Conservation (phyloP, 1,140 invertebrate genomes). For the Drosophila dunni region DNA sequence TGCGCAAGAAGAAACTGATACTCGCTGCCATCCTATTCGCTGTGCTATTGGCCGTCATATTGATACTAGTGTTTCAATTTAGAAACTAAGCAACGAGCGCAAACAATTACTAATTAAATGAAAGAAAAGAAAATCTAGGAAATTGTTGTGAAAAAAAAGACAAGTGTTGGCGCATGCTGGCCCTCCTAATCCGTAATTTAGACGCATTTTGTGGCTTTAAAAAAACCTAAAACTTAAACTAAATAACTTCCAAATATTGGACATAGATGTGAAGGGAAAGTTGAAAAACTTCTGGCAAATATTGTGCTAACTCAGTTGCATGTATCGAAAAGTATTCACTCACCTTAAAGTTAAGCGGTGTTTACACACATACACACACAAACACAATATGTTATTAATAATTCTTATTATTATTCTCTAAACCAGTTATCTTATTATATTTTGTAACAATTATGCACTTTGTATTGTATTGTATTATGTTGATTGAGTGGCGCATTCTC, state of each 20-base stretch:
- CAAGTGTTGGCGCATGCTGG: slow-evolving; percentile 67
- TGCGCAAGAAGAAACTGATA: slow-evolving; percentile 94
- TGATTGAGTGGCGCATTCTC: slow-evolving; percentile 50
- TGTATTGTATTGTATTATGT: slow-evolving; percentile 71
- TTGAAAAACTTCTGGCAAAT: slow-evolving; percentile 44
- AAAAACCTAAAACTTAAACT: neutral
- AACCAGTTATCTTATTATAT: slow-evolving; percentile 69
- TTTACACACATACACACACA: slow-evolving; percentile 41
- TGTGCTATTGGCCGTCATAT: slow-evolving; percentile 89
- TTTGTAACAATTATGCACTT: slow-evolving; percentile 72
- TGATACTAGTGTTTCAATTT: slow-evolving; percentile 77
- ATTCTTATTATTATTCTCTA: slow-evolving; percentile 64
- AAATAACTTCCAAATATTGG: slow-evolving; percentile 57
- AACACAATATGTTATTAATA: slow-evolving; percentile 59
- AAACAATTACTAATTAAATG: slow-evolving; percentile 31
- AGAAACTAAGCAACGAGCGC: slow-evolving; percentile 64
- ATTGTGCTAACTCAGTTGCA: slow-evolving; percentile 43
- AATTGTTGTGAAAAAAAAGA: slow-evolving; percentile 72
- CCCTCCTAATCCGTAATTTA: slow-evolving; percentile 42
- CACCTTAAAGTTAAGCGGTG: slow-evolving; percentile 25
- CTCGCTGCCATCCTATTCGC: slow-evolving; percentile 88
- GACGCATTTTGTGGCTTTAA: slow-evolving; percentile 73
- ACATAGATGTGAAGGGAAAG: slow-evolving; percentile 26
- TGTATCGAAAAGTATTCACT: slow-evolving; percentile 60
- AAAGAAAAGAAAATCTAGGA: slow-evolving; percentile 46